Base-by-base conservation (phyloP, 2,797 vertebrate species). In the Mormyrops attenuatus region DNA sequence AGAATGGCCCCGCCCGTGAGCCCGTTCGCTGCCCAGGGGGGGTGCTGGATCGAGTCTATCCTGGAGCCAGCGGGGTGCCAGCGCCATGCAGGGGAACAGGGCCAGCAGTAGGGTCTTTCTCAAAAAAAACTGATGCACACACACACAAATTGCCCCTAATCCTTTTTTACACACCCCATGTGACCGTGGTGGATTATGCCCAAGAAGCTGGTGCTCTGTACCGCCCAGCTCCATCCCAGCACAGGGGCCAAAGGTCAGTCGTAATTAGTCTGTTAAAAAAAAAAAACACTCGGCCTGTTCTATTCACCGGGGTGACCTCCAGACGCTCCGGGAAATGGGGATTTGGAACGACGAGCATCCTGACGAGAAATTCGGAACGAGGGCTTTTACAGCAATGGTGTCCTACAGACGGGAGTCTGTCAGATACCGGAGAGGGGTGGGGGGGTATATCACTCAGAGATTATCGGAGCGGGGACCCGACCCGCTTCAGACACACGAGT, bases 1-100 rank as follows among this genome's bases (percentile, higher is more conserved):
- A 90, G 82, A 60, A 66, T n/a, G 41, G 13, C 77, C 55, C 17
- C n/a, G n/a, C 69, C 47, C 26, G 47, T 87, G 84, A 9, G 60
- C 60, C 53, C 57, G 44, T 88, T 87, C 41, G 87, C 80, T n/a
- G 26, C 63, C 69, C 3, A 86, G 57, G 89, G 82, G 82, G 88
- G 90, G 89, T 89, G 88, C 47, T 55, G 84, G 63, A 47, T 80
- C 86, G 88, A 90, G 66, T 53, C 26, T 38, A 63, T 90, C 90
- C 90, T 89, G 86, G 86, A 63, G 17, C 9, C 91, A 84, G 90
- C 50, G 7, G 91, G 90, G 88, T 55, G 90, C 90, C 88, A n/a
- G 26, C 49, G 49, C 80, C 90, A 22, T 41, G 26, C 20, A 60
- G 69, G 9, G 22, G 8, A 34, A 34, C 17, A 52, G 15, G 13